A percentile compares a stretch with the other conserved stretches of the same genome.
phyloP scores from a whole-genome alignment of 2,113 vertebrate species.

The Gnathonemus longibarbis region DNA sequence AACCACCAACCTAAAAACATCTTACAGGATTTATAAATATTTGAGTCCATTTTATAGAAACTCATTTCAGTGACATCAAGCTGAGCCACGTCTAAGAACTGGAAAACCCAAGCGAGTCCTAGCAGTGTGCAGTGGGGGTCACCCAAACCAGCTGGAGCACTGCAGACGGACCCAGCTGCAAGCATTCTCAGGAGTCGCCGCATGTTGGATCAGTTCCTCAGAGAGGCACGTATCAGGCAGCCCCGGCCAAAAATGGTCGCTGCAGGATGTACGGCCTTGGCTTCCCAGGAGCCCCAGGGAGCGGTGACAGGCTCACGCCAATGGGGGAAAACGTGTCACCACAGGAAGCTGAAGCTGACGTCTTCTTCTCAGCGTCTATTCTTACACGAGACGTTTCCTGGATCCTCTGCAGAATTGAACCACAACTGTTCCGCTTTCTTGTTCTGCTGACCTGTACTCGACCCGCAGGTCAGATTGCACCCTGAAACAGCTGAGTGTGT shows the following conservation, averaged over 20 bases:
- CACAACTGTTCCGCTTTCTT: not conserved
- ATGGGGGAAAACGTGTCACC: not conserved
- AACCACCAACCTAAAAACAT: not conserved
- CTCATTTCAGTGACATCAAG: not conserved
- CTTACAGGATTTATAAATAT: constrained; percentile 3
- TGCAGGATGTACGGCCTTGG: not conserved
- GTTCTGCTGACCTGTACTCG: not conserved
- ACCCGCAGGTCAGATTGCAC: not conserved
- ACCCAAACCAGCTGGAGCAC: not conserved
- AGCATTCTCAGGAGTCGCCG: not conserved
- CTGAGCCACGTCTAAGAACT: not conserved
- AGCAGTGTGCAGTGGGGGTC: not conserved
- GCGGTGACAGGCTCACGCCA: not conserved
- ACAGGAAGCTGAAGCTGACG: not conserved
- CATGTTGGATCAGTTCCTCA: not conserved
- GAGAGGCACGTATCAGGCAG: not conserved
- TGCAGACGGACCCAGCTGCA: not conserved
- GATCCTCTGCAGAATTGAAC: not conserved
- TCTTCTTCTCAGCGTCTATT: not conserved
- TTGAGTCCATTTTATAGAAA: not conserved
- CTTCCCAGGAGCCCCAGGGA: not conserved
- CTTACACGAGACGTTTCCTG: not conserved
- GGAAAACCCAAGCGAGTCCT: not conserved
- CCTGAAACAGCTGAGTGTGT: not conserved
- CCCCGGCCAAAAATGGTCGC: not conserved